Base-by-base conservation (phyloP, 1,140 invertebrate species). In the Micrasema minimum region DNA sequence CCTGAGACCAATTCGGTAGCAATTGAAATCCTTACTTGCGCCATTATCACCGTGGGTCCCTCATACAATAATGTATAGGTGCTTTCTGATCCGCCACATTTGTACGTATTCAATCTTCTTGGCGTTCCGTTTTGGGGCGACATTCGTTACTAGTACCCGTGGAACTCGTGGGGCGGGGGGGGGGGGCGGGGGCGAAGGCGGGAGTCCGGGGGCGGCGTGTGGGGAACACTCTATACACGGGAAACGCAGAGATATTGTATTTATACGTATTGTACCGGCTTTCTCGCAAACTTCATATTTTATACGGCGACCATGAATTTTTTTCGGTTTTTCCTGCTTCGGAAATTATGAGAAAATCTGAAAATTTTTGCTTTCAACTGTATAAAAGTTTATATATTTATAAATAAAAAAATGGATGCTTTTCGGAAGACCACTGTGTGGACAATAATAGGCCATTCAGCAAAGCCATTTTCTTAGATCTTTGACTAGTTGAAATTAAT, bases 91-190 rank as follows among this genome's bases (percentile, higher is more conserved):
- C 74, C 74, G 70, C 70, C 74, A 75, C 74, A 75, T 75, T 75
- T 75, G 74, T 75, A 75, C 74, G 74, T 75, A 75, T 75, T 75
- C 74, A 75, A 75, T 75, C 74, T 75, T 75, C 74, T 75, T 53
- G 66, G 74, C 70, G 70, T 75, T 75, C 71, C 74, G 74, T 75
- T 75, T 75, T 75, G 66, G 70, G 67, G 68, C 74, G 74, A 75
- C 74, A 75, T 75, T 75, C 74, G 74, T 69, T 70, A 64, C 62
- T 45, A 45, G 23, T 64, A 64, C 59, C 23, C 31, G 50, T 53
- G 43, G 2, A 31, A 2, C 7, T 4, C 26, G 18, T 48, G 18
- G 3, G 10, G 6, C n/a, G 57, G 57, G 9, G 16, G 23, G 31
- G 35, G 18, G 31, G 11, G 18, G 14, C 67, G 67, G 43, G 50